Conservation (phyloP, 1,140 invertebrate species). For the Coptotermes formosanus region DNA sequence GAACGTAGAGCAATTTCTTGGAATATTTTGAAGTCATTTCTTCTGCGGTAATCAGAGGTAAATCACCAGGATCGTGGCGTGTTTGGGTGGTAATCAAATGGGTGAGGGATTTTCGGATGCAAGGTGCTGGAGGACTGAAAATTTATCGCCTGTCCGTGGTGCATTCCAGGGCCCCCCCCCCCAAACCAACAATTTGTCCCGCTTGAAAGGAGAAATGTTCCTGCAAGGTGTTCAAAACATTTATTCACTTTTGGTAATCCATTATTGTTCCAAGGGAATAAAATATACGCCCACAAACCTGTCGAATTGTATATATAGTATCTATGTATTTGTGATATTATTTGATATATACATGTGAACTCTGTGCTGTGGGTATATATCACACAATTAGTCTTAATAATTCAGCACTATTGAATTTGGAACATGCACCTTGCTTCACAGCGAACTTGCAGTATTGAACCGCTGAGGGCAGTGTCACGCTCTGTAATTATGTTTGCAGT, state of each 20-base stretch:
- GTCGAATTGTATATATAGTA: too few species aligned
- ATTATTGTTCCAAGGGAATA: too few species aligned
- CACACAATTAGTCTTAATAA: too few species aligned
- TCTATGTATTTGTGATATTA: too few species aligned
- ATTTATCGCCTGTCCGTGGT: background rate
- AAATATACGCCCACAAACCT: too few species aligned
- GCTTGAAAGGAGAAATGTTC: background rate
- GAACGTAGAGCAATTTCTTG: background rate
- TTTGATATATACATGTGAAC: too few species aligned
- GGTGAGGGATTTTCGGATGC: background rate
- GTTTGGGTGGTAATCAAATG: background rate
- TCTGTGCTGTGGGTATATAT: too few species aligned
- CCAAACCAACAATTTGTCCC: background rate
- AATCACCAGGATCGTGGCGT: background rate
- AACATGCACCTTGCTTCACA: too few species aligned
- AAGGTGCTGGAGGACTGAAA: background rate
- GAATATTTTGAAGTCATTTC: slow-evolving; percentile 8
- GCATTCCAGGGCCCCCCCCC: background rate
- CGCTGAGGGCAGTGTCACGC: too few species aligned
- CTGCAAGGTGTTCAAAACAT: background rate
- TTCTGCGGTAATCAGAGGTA: slow-evolving; percentile 10
- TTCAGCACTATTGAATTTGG: too few species aligned
- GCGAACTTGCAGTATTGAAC: too few species aligned
- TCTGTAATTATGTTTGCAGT: too few species aligned
- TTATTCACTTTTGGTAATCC: background rate